Base-by-base conservation (phyloP, 2,113 vertebrate genomes). In the Panurus biarmicus region DNA sequence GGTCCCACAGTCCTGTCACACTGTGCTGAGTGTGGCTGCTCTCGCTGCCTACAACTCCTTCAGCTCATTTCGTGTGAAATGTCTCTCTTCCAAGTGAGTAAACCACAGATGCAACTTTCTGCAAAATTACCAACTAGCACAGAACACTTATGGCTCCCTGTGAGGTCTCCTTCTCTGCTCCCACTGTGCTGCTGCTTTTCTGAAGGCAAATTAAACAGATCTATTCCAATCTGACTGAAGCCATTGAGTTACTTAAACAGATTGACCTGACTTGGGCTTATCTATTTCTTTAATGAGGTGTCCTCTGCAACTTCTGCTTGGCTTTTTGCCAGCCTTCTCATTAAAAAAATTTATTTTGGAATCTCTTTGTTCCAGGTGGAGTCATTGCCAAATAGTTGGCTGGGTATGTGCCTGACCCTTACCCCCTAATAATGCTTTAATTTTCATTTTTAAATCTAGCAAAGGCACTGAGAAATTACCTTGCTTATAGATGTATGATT, bases 271-370 rank as follows among this genome's bases (percentile, higher is more conserved):
- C 24, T 93, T 93, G 56, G 45, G 82, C 66, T 91, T 95, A 91
- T 95, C 92, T 94, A 89, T 97, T 97, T 95, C 80, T 92, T 97
- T 96, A 93, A 94, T 90, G 67, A 96, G 90, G 80, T 96, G 78
- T 91, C 70, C 78, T 88, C 64, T 86, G 80, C 40, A 92, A 89
- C 62, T 82, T 93, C 79, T 60, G 40, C 69, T 83, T 87, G 89
- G 84, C 90, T 93, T 87, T 94, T 70, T 0, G 48, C 94, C 89
- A 87, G 79, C 62, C 31, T 78, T 81, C 72, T 97, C 84, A 94
- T 97, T 96, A 93, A 92, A 95, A 95, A 85, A 74, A 73, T 94
- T 95, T 92, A 83, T 90, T 97, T 74, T 70, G 62, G 40, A 71
- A 73, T 78, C 51, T 75, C 64, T 94, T 87, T 94, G 77, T 86